These are phyloP conservation scores for Neoaliturus tenellus DNA, from an alignment of 2,888 invertebrate genomes.

Conservation along the genomic window DNA sequence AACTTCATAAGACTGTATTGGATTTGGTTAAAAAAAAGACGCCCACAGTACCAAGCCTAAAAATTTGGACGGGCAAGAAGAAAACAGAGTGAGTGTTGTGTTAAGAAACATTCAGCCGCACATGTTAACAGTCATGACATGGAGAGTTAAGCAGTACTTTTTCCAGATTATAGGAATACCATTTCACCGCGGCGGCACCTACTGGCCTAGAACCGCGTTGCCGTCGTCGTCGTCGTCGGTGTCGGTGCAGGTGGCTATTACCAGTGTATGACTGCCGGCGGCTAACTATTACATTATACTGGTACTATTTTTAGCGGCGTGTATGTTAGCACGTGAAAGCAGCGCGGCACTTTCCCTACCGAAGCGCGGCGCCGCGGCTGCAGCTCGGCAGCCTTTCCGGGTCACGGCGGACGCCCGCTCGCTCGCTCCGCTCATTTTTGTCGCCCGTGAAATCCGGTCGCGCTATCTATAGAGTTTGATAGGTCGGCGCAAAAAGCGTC, in stretches of 20 bases:
- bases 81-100: too few species aligned
- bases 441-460: conserved; percentile 39
- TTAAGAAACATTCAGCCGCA: too few species aligned
- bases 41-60: too few species aligned
- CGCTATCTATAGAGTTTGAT: background rate
- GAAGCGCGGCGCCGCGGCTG: background rate
- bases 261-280: background rate
- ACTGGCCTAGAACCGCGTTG: background rate
- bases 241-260: conserved; percentile 9
- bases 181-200: too few species aligned
- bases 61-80: too few species aligned
- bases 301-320: conserved; percentile 28
- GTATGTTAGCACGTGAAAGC: conserved; percentile 4
- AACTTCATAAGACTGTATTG: too few species aligned
- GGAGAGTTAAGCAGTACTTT: too few species aligned
- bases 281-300: conserved; percentile 23
- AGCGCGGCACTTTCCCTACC: conserved; percentile 20
- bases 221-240: too few species aligned
- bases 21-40: too few species aligned
- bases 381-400: background rate
- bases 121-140: too few species aligned
- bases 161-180: too few species aligned
- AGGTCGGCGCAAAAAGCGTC: background rate
- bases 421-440: conserved; percentile 14
- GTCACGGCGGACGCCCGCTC: background rate